Conservation (phyloP, 2,113 vertebrate genomes). For the Caracal caracal region DNA sequence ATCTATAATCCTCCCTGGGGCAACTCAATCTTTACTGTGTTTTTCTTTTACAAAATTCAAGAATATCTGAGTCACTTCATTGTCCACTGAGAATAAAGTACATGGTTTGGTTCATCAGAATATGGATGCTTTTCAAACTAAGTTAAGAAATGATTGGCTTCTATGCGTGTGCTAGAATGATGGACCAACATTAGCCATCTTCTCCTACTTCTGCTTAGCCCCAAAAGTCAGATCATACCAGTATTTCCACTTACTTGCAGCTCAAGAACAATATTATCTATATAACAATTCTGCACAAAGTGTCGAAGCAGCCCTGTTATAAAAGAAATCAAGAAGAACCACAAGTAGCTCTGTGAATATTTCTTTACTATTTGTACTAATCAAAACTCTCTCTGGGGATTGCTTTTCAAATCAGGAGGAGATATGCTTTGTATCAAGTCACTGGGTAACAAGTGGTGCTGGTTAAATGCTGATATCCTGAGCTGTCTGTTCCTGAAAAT, state of each 20-base stretch:
- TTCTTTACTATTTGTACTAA: constrained; percentile 11
- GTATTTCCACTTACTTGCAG: neutral
- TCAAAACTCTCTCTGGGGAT: neutral
- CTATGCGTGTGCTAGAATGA: neutral
- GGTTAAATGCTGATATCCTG: neutral
- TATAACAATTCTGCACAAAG: neutral
- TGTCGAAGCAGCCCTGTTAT: neutral
- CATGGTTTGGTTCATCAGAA: neutral
- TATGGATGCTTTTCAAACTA: neutral
- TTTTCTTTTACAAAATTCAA: constrained; percentile 21
- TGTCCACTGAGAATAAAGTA: constrained; percentile 16
- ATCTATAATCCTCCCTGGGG: neutral
- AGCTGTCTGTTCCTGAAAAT: neutral
- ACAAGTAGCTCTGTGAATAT: neutral
- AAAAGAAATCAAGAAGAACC: neutral
- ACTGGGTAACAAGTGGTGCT: neutral
- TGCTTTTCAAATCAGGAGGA: neutral
- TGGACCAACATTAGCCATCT: neutral
- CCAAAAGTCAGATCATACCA: neutral
- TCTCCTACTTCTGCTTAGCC: constrained; percentile 2
- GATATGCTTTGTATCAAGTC: neutral
- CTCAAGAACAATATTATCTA: neutral
- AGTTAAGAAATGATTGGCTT: constrained; percentile 11
- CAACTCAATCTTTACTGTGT: neutral
- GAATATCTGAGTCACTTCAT: constrained; percentile 34